A percentile compares a stretch with the other conserved stretches of the same genome.
Conservation (phyloP, 2,797 vertebrate genomes). For the Acanthopagrus latus region DNA sequence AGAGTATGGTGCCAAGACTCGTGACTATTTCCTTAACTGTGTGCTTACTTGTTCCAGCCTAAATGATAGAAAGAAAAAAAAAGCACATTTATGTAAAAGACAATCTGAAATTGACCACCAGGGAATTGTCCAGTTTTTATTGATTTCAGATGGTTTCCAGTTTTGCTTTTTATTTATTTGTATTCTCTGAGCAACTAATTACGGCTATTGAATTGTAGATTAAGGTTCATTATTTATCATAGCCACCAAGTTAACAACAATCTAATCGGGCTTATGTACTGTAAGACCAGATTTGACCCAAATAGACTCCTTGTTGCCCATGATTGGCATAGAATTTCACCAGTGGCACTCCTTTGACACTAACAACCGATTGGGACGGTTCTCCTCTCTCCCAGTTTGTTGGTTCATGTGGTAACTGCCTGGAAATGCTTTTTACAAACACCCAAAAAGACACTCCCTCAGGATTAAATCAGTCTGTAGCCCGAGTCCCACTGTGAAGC, state of each 20-base stretch:
- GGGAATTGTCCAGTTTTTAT: background rate
- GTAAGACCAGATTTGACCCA: background rate
- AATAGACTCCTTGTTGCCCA: background rate
- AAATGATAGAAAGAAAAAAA: background rate
- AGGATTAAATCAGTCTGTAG: conserved; percentile 26
- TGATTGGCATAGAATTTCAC: background rate
- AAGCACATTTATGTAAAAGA: background rate
- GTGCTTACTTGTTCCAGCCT: background rate
- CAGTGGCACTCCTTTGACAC: background rate
- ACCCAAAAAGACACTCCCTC: conserved; percentile 10
- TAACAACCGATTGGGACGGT: background rate
- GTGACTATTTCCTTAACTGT: background rate
- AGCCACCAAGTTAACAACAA: too few relatives aligned
- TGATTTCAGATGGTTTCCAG: background rate
- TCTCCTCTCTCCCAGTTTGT: conserved; percentile 3
- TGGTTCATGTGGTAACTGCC: conserved; percentile 27
- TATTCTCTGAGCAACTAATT: too few relatives aligned
- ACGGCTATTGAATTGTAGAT: background rate
- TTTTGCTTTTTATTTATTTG: background rate
- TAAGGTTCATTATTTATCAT: background rate
- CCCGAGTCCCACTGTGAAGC: conserved; percentile 31
- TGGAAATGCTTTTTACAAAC: conserved; percentile 40
- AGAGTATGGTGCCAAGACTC: background rate
- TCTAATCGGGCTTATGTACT: background rate
- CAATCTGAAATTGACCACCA: background rate